Conservation (phyloP, 2,888 invertebrate genomes). For the Hoplodrina blanda region DNA sequence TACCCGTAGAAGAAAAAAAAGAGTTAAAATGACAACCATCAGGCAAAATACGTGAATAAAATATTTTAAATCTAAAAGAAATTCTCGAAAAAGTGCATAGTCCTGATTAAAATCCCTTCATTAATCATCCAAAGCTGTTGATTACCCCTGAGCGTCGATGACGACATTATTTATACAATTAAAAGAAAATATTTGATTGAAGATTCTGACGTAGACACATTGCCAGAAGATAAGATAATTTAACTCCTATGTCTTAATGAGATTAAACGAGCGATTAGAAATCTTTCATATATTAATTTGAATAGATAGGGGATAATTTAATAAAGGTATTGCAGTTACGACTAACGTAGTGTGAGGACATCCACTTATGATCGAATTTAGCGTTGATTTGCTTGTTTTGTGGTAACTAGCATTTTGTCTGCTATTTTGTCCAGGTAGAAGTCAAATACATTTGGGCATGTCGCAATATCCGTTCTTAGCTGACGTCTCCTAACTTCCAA, state of each 20-base stretch:
- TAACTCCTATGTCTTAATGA: constrained; percentile 35
- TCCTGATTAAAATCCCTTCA: not conserved
- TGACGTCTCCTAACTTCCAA: too few relatives aligned
- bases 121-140: not conserved
- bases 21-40: too few relatives aligned
- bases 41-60: too few relatives aligned
- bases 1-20: too few relatives aligned
- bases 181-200: constrained; percentile 26
- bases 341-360: constrained; percentile 48
- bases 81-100: not conserved
- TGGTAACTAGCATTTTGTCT: too few relatives aligned
- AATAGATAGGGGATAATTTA: constrained; percentile 55
- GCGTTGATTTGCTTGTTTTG: constrained; percentile 9
- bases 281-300: constrained; percentile 59
- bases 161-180: constrained; percentile 18
- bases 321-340: constrained; percentile 32
- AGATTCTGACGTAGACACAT: constrained; percentile 38
- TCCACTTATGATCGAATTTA: constrained; percentile 14
- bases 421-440: too few relatives aligned
- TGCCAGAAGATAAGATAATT: constrained; percentile 40
- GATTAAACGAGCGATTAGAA: constrained; percentile 52
- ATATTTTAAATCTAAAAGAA: too few relatives aligned
- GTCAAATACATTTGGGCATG: too few relatives aligned
- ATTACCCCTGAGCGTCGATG: not conserved
- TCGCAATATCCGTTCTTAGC: too few relatives aligned